A percentile compares a stretch with the other conserved stretches of the same genome.
Evolutionary conservation across 1,140 invertebrate species (phyloP).

Genomic region (Cataglyphis hispanica): DNA sequence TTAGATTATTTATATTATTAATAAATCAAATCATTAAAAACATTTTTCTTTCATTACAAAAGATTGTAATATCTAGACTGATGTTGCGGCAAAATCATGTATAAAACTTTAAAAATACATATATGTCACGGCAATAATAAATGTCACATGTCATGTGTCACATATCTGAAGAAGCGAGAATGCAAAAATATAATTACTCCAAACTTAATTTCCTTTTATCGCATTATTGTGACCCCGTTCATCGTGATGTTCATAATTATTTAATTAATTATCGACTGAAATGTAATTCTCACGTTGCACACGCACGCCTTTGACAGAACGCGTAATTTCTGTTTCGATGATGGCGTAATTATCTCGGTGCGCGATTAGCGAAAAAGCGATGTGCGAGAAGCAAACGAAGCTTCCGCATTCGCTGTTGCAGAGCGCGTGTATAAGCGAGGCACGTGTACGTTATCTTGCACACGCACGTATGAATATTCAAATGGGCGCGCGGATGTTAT

Average conservation of each 20-base stretch:
- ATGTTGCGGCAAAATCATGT: neutral
- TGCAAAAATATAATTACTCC: neutral
- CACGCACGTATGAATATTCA: slow-evolving; percentile 65
- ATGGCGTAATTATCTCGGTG: slow-evolving; percentile 49
- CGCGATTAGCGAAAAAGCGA: slow-evolving; percentile 9
- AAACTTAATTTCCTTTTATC: neutral
- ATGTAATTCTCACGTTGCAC: neutral
- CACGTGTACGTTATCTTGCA: slow-evolving; percentile 55
- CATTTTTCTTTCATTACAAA: neutral
- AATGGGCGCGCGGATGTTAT: slow-evolving; percentile 53
- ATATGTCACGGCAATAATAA: neutral
- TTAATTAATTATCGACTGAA: slow-evolving; percentile 9
- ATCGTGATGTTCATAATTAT: slow-evolving; percentile 40
- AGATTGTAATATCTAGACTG: neutral
- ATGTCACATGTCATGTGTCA: too few relatives aligned
- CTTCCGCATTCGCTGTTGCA: slow-evolving; percentile 24
- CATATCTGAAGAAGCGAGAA: neutral
- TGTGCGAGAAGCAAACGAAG: slow-evolving; percentile 9
- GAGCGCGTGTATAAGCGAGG: slow-evolving; percentile 37
- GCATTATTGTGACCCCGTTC: neutral
- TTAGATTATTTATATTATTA: neutral
- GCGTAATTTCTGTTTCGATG: slow-evolving; percentile 27
- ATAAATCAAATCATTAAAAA: neutral
- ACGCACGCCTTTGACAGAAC: slow-evolving; percentile 24
- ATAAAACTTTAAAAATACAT: neutral